Evolutionary conservation across 1,140 invertebrate genomes (phyloP).

Genomic region (Pseudomyrmex flavicornis): DNA sequence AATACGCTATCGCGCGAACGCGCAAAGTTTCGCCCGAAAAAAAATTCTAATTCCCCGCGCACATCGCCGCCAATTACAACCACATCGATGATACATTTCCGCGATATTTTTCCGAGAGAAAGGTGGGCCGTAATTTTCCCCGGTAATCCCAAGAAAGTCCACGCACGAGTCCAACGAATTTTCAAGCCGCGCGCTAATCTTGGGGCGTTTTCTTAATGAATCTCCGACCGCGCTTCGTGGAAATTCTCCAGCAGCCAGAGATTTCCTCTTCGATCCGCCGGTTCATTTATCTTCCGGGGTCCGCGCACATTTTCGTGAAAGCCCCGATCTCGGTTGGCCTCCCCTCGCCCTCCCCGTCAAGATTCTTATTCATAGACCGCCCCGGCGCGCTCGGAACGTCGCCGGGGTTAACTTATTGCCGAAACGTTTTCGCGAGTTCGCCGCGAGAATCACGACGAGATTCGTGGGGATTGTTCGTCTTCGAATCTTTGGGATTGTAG

Average conservation of each 20-base stretch:
- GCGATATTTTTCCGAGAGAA: slow-evolving; percentile 14
- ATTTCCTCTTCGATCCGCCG: slow-evolving; percentile 41
- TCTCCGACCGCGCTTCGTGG: slow-evolving; percentile 1
- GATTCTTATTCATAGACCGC: slow-evolving; percentile 56
- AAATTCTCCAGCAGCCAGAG: slow-evolving; percentile 4
- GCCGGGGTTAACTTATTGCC: slow-evolving; percentile 44
- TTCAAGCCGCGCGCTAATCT: slow-evolving; percentile 37
- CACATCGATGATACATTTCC: background rate
- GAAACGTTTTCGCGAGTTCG: slow-evolving; percentile 7
- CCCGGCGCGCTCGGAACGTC: slow-evolving; percentile 2
- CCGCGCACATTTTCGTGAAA: slow-evolving; percentile 35
- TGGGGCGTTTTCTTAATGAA: slow-evolving; percentile 49
- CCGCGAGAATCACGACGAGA: background rate
- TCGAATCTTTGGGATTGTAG: background rate
- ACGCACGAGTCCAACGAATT: slow-evolving; percentile 28
- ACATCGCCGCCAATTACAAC: background rate
- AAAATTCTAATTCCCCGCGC: background rate
- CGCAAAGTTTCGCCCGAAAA: slow-evolving; percentile 2
- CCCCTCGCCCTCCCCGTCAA: background rate
- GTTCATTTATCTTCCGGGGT: slow-evolving; percentile 56
- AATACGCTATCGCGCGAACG: background rate
- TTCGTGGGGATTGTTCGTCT: background rate
- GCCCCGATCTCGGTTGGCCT: background rate
- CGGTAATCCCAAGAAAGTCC: slow-evolving; percentile 33
- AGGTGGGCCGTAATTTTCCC: background rate